Base-by-base conservation (phyloP, 2,797 vertebrate species). In the Megaceryle alcyon region DNA sequence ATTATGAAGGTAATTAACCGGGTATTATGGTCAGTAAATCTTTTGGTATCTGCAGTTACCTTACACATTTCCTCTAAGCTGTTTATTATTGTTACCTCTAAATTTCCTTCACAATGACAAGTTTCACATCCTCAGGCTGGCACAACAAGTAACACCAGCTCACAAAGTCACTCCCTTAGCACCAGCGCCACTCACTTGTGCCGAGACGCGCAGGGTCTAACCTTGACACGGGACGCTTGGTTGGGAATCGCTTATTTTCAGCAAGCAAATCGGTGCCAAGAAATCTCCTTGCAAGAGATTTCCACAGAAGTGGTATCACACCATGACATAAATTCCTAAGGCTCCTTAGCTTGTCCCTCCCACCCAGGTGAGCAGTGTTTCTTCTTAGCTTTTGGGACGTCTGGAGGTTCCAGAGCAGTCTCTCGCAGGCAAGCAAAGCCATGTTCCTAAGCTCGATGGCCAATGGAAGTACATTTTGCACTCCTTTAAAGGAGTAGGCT, bases 1-100 rank as follows among this genome's bases (percentile, higher is more conserved):
- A 89, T 82, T 90, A 80, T 63, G 44, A 85, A 89, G 39, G 49
- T 57, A 96, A 94, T 96, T 96, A 97, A 89, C 53, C 31, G 29
- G 12, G 17, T 39, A 71, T 77, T 89, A 92, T 12, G 39, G 83
- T 51, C 88, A 88, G 37, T 95, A 92, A 91, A 95, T 94, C 93
- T 94, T 90, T 80, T 77, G 20, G 31, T 51, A 87, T 69, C 86
- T 81, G 86, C 71, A 92, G 49, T 89, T 95, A 85, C 69, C 54
- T 76, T 83, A 54, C 72, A 70, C 65, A 46, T 85, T 90, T 88
- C 75, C 78, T 66, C 83, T 78, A 63, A 80, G 88, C 37, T 88
- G n/a, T 80, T 94, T 68, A 14, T 59, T 93, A 57, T n/a, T 70
- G 33, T 60, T 94, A 21, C 64, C 66, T 90, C 84, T 33, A 23